Evolutionary conservation across 1,140 invertebrate genomes (phyloP).

Genomic region (Bactericera cockerelli): DNA sequence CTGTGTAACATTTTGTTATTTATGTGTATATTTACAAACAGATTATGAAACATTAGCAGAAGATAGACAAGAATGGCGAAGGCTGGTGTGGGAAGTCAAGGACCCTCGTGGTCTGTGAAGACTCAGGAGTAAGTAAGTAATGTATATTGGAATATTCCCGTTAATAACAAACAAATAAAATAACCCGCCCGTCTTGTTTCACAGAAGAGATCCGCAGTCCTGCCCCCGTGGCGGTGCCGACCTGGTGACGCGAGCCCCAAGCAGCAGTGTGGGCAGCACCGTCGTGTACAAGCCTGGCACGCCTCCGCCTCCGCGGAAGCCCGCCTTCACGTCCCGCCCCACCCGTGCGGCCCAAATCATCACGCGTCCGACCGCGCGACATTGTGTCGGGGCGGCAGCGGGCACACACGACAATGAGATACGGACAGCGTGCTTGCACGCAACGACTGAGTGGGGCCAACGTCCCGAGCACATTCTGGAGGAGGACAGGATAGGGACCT

Average conservation of each 20-base stretch:
- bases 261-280: conserved; percentile 22
- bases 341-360: conserved; percentile 1
- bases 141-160: too few relatives aligned
- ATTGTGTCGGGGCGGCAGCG: conserved; percentile 40
- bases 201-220: conserved; percentile 25
- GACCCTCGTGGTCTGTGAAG: too few relatives aligned
- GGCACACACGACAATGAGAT: conserved; percentile 40
- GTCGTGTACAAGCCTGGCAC: conserved; percentile 19
- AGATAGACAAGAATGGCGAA: too few relatives aligned
- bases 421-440: conserved; percentile 35
- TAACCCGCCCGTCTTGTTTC: neutral
- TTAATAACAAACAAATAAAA: too few relatives aligned
- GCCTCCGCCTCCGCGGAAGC: conserved; percentile 22
- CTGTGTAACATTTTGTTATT: too few relatives aligned
- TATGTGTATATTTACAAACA: too few relatives aligned
- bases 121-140: too few relatives aligned
- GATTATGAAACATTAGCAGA: too few relatives aligned
- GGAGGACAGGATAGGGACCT: conserved; percentile 40
- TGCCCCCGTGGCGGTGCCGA: conserved; percentile 22
- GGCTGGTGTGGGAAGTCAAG: too few relatives aligned
- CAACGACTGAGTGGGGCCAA: conserved; percentile 35
- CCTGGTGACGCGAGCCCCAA: conserved; percentile 25
- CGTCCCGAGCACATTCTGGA: conserved; percentile 44
- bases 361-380: conserved; percentile 28
- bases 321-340: conserved; percentile 22